phyloP scores from a whole-genome alignment of 2,888 invertebrate genomes.

The Asteroscopus sphinx region DNA sequence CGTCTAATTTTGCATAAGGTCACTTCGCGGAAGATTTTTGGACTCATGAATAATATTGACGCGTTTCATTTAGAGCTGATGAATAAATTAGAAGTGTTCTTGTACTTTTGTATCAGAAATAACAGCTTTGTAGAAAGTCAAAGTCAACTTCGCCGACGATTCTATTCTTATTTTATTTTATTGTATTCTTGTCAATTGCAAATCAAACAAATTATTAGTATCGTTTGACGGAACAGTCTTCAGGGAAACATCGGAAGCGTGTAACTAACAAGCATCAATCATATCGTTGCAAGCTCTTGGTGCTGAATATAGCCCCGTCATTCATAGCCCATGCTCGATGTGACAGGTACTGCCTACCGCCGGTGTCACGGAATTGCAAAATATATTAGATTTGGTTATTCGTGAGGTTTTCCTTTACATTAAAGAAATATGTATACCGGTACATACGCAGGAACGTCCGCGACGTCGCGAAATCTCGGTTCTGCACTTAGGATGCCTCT shows the following conservation, averaged over 20 bases:
- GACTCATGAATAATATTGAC: conserved; percentile 16
- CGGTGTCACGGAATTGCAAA: conserved; percentile 41
- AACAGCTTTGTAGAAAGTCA: not conserved
- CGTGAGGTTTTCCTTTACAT: conserved; percentile 33
- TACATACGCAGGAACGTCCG: conserved; percentile 26
- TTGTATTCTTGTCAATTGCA: no score
- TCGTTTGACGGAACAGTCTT: no score
- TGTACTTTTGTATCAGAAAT: not conserved
- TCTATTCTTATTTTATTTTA: no score
- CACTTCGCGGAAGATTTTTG: conserved; percentile 8
- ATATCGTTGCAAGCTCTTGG: conserved; percentile 9
- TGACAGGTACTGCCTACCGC: conserved; percentile 46
- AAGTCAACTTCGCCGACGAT: no score
- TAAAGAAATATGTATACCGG: conserved; percentile 28
- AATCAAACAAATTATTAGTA: no score
- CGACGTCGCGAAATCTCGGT: conserved; percentile 34
- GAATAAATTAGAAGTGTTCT: not conserved
- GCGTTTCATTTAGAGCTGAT: not conserved
- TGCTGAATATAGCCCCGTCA: conserved; percentile 17
- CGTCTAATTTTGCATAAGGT: conserved; percentile 56
- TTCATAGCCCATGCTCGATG: conserved; percentile 20
- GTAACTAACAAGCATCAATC: conserved; percentile 9
- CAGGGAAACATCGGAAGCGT: not conserved
- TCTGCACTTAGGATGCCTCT: not conserved
- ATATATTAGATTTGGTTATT: conserved; percentile 39